Percentiles rank a stretch among this genome's conserved stretches.
These are phyloP conservation scores for Ailurus styani DNA, from an alignment of 2,113 vertebrate species.

Conservation along the genomic window DNA sequence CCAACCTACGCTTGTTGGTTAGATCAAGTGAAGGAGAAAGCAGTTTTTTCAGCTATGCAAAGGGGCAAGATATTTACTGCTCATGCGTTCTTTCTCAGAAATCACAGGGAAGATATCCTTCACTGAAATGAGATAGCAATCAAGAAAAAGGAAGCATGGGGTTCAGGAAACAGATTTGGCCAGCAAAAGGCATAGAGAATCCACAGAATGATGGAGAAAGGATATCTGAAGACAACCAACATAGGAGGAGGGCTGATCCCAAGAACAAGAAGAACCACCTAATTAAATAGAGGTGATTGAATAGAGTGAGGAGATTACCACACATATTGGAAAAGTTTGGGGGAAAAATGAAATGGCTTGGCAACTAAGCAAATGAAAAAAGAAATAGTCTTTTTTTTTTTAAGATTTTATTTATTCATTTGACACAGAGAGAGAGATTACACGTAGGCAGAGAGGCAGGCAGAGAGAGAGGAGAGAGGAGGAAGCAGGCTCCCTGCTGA, in stretches of 20 bases:
- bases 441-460: too few relatives aligned
- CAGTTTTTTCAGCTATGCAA: not conserved
- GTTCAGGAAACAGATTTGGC: not conserved
- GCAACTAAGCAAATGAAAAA: not conserved
- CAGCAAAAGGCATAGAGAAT: not conserved
- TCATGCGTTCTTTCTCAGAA: not conserved
- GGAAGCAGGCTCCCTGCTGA: too few relatives aligned
- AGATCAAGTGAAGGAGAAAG: not conserved
- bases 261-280: not conserved
- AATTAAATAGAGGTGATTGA: not conserved
- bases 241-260: not conserved
- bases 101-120: not conserved
- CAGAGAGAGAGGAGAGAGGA: too few relatives aligned
- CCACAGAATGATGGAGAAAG: not conserved
- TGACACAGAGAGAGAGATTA: too few relatives aligned
- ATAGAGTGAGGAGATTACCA: not conserved
- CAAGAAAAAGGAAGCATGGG: not conserved
- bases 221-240: not conserved
- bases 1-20: not conserved
- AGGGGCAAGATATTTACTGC: not conserved
- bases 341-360: not conserved
- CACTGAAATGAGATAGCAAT: not conserved
- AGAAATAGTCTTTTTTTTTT: not conserved
- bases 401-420: too few relatives aligned
- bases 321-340: not conserved